These are phyloP conservation scores for Akabosia matsudoensis DNA, from an alignment of 1,140 invertebrate genomes.

Conservation along the genomic window DNA sequence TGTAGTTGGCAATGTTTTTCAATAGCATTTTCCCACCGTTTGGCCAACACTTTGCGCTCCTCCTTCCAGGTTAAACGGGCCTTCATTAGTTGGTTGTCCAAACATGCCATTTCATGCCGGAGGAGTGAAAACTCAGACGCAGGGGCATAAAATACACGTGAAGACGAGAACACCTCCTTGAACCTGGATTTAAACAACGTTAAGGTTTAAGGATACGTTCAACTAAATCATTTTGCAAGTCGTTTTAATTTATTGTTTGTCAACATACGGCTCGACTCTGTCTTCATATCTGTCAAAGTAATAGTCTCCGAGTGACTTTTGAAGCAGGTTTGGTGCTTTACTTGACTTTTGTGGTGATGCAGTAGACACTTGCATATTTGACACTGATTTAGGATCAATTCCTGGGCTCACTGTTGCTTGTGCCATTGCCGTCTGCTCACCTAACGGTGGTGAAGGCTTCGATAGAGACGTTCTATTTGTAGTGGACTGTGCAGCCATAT, in stretches of 20 bases:
- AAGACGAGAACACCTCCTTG: not conserved
- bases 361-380: too few species aligned
- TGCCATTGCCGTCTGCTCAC: too few species aligned
- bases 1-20: conserved; percentile 21
- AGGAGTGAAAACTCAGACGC: conserved; percentile 29
- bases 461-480: too few species aligned
- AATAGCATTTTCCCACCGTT: conserved; percentile 26
- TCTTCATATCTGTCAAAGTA: conserved; percentile 31
- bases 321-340: not conserved
- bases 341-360: not conserved
- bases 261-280: conserved; percentile 21
- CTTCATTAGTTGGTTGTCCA: conserved; percentile 23
- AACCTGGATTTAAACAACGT: too few species aligned
- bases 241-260: not conserved
- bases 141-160: conserved; percentile 23
- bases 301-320: conserved; percentile 34
- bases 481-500: too few species aligned
- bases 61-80: conserved; percentile 26
- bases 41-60: not conserved
- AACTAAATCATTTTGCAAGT: not conserved
- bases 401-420: too few species aligned
- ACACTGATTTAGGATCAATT: too few species aligned
- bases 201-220: not conserved
- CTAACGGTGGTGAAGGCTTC: too few species aligned
- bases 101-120: conserved; percentile 28